phyloP scores from a whole-genome alignment of 2,113 vertebrate species.

The Globicephala melas region DNA sequence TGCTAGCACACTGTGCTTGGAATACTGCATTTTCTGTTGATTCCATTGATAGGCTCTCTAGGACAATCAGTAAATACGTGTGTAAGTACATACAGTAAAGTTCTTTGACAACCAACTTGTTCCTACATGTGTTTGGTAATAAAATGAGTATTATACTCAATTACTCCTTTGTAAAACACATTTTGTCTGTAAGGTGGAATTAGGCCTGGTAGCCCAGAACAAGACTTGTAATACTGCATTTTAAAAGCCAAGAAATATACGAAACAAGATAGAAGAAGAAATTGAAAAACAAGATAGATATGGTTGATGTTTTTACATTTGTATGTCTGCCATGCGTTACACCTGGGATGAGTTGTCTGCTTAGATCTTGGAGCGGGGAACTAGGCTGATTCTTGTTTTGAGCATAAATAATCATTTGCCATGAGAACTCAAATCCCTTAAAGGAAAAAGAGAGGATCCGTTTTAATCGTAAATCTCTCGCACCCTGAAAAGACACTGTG shows the following conservation, averaged over 20 bases:
- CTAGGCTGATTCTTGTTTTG: not conserved
- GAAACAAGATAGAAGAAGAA: not conserved
- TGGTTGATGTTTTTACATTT: not conserved
- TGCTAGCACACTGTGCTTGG: not conserved
- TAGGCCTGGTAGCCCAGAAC: not conserved
- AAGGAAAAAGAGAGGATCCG: not conserved
- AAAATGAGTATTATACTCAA: not conserved
- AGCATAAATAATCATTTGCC: not conserved
- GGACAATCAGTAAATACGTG: not conserved
- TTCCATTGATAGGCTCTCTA: not conserved
- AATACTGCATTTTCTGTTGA: not conserved
- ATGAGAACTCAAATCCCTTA: not conserved
- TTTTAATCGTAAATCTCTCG: not conserved
- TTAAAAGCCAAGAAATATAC: not conserved
- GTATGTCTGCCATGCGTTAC: not conserved
- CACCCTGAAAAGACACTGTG: not conserved
- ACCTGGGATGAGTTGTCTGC: not conserved
- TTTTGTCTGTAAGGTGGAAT: not conserved
- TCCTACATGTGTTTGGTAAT: not conserved
- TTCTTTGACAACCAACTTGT: not conserved
- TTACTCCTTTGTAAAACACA: not conserved
- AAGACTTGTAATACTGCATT: not conserved
- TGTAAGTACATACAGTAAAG: not conserved
- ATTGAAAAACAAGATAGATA: not conserved
- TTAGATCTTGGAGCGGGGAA: not conserved